Evolutionary conservation across 2,888 invertebrate genomes (phyloP), one percentile per base, ranked within the genome.

Genomic region (Entomobrya proxima): DNA sequence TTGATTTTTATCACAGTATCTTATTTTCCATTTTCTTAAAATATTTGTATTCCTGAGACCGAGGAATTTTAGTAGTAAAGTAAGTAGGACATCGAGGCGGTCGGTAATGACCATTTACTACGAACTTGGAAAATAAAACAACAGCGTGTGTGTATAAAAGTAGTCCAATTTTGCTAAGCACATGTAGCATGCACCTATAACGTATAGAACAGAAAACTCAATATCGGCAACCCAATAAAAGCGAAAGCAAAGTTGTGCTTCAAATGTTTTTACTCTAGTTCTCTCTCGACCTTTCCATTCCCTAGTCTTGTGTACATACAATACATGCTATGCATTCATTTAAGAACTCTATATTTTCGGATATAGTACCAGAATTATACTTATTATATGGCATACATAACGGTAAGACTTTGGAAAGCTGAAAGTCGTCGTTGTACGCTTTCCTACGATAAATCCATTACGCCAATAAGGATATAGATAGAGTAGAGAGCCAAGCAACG

Each of bases 391-490:
- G 21, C 52, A 47, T 47, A 47, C 47, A 47, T 4, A 47, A 15
- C 47, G 11, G 11, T 37, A 18, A 18, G 47, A 15, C 47, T 47
- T 11, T 11, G n/a, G 47, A 47, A 47, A 47, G 47, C 47, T 15
- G 6, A 47, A 4, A 47, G 47, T 47, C 47, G 47, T 52, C 52
- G 47, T 15, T 13, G 7, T 13, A 15, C 15, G 27, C 21, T 55
- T 55, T 5, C 21, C n/a, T 52, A 21, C 4, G 50, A 4, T 52
- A 52, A 64, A 47, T 40, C 44, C 69, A 64, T 64, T 47, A 11
- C 44, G 35, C 47, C 40, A 69, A 69, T 47, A 44, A n/a, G 69
- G 69, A 69, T 69, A 44, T 24, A 69, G n/a, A 18, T 69, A 69
- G 24, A 5, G 47, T 27, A 47, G 27, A 27, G 9, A 15, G 40